These are phyloP conservation scores for Drosophila paranaensis DNA, from an alignment of 2,888 invertebrate genomes.

Conservation along the genomic window DNA sequence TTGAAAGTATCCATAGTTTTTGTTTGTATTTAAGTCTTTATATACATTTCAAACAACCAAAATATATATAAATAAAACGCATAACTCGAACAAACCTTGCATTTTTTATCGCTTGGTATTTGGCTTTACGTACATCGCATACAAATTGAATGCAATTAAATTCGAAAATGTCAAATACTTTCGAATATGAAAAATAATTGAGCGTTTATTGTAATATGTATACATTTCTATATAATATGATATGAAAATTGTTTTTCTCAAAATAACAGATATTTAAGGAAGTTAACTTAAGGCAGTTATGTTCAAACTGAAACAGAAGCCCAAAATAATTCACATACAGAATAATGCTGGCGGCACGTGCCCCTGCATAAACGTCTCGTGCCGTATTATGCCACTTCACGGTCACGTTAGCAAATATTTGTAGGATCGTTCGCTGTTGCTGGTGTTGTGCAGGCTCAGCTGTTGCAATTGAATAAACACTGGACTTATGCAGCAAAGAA, in stretches of 20 bases:
- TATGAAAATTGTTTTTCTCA: neutral
- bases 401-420: slow-evolving; percentile 66
- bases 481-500: slow-evolving; percentile 20
- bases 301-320: too few relatives aligned
- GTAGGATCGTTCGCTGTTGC: slow-evolving; percentile 37
- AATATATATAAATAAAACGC: neutral
- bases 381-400: slow-evolving; percentile 68
- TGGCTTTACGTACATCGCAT: neutral
- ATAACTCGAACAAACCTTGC: neutral
- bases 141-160: neutral
- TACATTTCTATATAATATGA: neutral
- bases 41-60: neutral
- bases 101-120: neutral
- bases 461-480: slow-evolving; percentile 42
- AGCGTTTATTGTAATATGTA: neutral
- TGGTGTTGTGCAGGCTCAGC: slow-evolving; percentile 6
- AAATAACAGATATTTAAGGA: neutral
- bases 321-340: slow-evolving; percentile 1
- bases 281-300: neutral
- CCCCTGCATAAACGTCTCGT: slow-evolving; percentile 54
- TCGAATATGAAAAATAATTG: neutral
- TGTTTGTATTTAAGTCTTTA: neutral
- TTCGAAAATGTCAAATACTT: neutral
- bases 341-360: slow-evolving; percentile 50
- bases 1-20: neutral